A percentile compares a stretch with the other conserved stretches of the same genome.
These are phyloP conservation scores for Hedychridium roseum DNA, from an alignment of 2,888 invertebrate species.

Conservation along the genomic window DNA sequence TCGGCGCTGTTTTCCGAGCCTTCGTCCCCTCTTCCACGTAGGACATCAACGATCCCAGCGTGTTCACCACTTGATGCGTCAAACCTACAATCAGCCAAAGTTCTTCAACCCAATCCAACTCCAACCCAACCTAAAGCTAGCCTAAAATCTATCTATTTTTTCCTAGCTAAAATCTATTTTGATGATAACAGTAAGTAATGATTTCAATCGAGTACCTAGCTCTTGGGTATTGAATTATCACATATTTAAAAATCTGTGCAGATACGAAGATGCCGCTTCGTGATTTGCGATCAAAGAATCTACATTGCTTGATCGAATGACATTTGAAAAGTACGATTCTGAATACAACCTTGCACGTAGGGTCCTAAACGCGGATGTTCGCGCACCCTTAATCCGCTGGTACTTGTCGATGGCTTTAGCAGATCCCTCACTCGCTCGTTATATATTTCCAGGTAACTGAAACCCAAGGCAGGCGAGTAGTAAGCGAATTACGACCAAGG, in stretches of 20 bases:
- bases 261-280: too few species aligned
- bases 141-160: too few species aligned
- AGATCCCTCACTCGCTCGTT: slow-evolving; percentile 78
- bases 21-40: slow-evolving; percentile 71
- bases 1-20: slow-evolving; percentile 75
- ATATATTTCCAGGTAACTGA: slow-evolving; percentile 67
- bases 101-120: neutral
- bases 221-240: too few species aligned
- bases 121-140: neutral
- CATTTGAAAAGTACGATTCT: too few species aligned
- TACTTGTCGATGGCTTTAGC: slow-evolving; percentile 60
- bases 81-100: too few species aligned
- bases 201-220: too few species aligned
- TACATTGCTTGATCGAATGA: too few species aligned
- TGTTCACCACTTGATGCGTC: slow-evolving; percentile 70
- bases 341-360: slow-evolving; percentile 80
- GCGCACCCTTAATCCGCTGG: slow-evolving; percentile 71
- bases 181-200: too few species aligned
- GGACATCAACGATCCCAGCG: slow-evolving; percentile 68
- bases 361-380: slow-evolving; percentile 83
- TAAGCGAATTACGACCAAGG: too few species aligned
- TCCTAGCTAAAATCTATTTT: too few species aligned
- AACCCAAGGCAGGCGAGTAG: slow-evolving; percentile 25
- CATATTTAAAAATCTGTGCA: neutral
- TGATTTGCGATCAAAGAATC: too few species aligned